Conservation (phyloP, 2,113 vertebrate genomes). For the Aldabrachelys gigantea region DNA sequence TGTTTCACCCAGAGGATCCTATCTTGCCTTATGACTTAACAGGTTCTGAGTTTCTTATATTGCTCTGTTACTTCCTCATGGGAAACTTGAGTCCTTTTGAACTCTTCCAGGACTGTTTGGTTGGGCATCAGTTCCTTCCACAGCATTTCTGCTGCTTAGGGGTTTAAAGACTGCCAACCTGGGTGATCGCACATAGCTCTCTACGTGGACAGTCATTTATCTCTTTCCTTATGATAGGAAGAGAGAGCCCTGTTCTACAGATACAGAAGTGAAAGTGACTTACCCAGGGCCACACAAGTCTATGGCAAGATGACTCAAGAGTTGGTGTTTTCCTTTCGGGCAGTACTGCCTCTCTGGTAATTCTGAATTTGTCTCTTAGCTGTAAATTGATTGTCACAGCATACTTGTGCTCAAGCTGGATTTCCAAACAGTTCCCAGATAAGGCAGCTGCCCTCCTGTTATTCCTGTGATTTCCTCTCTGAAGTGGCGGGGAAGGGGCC, state of each 20-base stretch:
- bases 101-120: background rate
- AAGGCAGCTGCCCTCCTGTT: background rate
- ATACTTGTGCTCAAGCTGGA: background rate
- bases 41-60: background rate
- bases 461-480: background rate
- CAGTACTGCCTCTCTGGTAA: background rate
- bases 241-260: background rate
- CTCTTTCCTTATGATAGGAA: background rate
- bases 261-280: background rate
- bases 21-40: rapidly evolving
- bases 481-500: rapidly evolving
- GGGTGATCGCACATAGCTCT: background rate
- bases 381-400: background rate
- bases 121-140: background rate
- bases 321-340: background rate
- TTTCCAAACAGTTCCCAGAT: background rate
- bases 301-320: background rate
- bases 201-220: rapidly evolving
- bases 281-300: background rate
- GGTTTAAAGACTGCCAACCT: background rate
- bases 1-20: background rate
- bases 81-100: background rate
- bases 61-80: background rate
- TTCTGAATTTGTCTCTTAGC: background rate
- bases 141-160: background rate